Evolutionary conservation across 2,113 vertebrate genomes (phyloP).

Genomic region (Paralichthys olivaceus): DNA sequence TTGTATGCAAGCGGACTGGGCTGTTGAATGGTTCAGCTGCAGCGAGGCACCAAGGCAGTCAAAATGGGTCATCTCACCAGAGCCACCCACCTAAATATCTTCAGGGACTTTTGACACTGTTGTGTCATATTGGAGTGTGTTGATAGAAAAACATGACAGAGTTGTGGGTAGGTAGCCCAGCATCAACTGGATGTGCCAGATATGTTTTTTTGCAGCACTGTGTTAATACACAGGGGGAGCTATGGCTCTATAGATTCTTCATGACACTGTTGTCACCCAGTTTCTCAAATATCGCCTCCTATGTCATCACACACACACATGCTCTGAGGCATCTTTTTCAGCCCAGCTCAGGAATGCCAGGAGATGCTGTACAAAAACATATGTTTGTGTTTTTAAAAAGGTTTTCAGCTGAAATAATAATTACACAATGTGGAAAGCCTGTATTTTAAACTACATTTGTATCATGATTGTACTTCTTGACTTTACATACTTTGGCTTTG

Average conservation of each 20-base stretch:
- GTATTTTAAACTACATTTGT: neutral
- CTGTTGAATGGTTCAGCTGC: conserved; percentile 30
- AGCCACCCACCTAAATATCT: neutral
- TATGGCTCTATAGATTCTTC: conserved; percentile 35
- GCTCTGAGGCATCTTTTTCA: neutral
- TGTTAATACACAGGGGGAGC: conserved; percentile 34
- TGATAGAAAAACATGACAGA: conserved; percentile 12
- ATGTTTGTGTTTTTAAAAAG: neutral
- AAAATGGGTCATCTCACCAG: conserved; percentile 15
- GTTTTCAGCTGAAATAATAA: neutral
- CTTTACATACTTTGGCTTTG: neutral
- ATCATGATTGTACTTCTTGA: neutral
- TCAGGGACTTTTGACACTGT: neutral
- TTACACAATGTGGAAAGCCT: neutral
- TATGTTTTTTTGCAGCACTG: conserved; percentile 23
- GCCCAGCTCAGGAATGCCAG: neutral
- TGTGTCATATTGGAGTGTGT: conserved; percentile 20
- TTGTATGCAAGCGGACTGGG: conserved; percentile 17
- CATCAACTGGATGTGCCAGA: conserved; percentile 25
- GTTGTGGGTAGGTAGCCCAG: conserved; percentile 37
- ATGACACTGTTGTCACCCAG: conserved; percentile 28
- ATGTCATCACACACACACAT: conserved; percentile 5
- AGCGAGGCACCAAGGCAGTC: conserved; percentile 1
- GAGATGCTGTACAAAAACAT: neutral
- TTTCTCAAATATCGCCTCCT: conserved; percentile 20